Evolutionary conservation across 2,113 vertebrate genomes (phyloP), one percentile per base, ranked within the genome.

Genomic region (Pseudopipra pipra): DNA sequence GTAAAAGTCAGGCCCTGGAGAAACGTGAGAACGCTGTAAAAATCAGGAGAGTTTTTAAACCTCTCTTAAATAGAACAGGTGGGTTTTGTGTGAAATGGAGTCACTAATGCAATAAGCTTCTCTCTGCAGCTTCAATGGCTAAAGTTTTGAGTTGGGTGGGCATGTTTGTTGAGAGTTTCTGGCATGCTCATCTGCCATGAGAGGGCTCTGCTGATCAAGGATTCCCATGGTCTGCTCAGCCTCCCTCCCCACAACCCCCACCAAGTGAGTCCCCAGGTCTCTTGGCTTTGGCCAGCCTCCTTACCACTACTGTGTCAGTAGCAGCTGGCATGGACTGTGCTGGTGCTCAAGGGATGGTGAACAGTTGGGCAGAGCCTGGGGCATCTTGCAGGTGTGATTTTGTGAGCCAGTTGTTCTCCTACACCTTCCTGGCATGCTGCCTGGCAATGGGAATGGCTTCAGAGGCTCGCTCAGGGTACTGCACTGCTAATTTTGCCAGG

Each of bases 161-260:
- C 49, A 1, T 12, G 11, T 35, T 51, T 55, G 30, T 43, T 73
- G 58, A 70, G 33, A 31, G 52, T 49, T 74, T 74, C 41, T 80
- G 54, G 21, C 23, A 24, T n/a, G 49, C 15, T 56, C 2, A 1
- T 52, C 19, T 68, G 52, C 44, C 33, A 8, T 4, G 21, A 59
- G 39, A 59, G n/a, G 39, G 33, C 37, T 72, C n/a, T 90, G 77
- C 89, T 9, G 12, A 30, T 23, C 22, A 12, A 31, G 23, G 54
- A 9, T 44, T 72, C 31, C 43, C 12, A 0, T 27, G 39, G 54
- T 11, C 58, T 65, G 31, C 58, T 81, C 54, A 21, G 55, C 35
- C 12, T 17, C 0, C 0, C 17, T 35, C 39, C n/a, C 49, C 8
- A 11, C 25, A 78, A 1, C 16, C 39, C 33, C 75, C 8, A 11